Base-by-base conservation (phyloP, 2,888 invertebrate genomes). In the Busseola fusca region DNA sequence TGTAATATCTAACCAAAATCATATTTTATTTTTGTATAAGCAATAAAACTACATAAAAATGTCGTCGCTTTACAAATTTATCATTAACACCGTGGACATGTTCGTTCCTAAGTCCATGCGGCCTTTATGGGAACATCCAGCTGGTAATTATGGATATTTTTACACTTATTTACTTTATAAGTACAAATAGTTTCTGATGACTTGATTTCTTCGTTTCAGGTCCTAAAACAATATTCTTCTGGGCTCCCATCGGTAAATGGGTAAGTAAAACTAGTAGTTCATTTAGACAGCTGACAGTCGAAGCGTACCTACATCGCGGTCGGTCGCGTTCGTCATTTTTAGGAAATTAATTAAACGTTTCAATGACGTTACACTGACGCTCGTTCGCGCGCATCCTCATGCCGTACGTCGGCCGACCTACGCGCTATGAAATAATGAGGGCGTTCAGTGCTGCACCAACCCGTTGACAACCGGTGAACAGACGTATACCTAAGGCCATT, bases 201-300 rank as follows among this genome's bases (percentile, higher is more conserved):
- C 10, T 60, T 12, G 25, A n/a, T 71, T 54, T 79, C 16, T 69
- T 76, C 69, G 16, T 81, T 83, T 48, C 72, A 99, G 99, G 99
- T 91, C 99, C 99, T 21, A 99, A 99, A 96, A 99, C 99, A 1
- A 97, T 99, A 74, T 99, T 99, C 95, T 99, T 99, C 96, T 99
- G 99, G 99, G 99, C 99, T 50, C 99, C 99, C 73, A 96, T 97
- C 21, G 98, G 99, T 88, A 99, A 99, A 97, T 99, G 99, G 99
- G 99, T 99, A 96, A 97, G 94, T 94, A 85, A 40, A 74, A 25
- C 14, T 37, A 30, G 18, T 40, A 34, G 27, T 74, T 30, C 6
- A 21, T 50, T 50, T 45, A 27, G 21, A 21, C 42, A 27, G 9
- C 42, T 14, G 25, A 42, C 21, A 6, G 7, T 60, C 25, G 4